Evolutionary conservation across 1,140 invertebrate genomes (phyloP), one percentile per base, ranked within the genome.

Genomic region (Drosophila neocordata): DNA sequence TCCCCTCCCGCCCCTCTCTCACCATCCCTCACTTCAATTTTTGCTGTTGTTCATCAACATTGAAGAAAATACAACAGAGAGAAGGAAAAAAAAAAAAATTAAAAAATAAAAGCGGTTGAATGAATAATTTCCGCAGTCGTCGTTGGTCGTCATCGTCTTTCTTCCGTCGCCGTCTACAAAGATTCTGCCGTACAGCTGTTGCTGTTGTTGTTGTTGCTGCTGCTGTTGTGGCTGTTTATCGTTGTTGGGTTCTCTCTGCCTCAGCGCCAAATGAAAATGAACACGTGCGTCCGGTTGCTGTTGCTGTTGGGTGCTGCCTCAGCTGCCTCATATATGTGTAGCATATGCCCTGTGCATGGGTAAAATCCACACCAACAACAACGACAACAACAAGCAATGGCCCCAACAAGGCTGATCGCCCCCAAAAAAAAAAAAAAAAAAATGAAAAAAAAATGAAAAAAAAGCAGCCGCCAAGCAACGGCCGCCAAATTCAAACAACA

Each of bases 211-310:
- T 31, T 67, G 57, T 9, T 59, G 60, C n/a, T 63, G 65, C 13
- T 67, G 57, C 9, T 59, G 60, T 61, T 67, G 58, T 53, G 68
- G 76, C 81, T 87, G 77, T 85, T 87, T 85, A 85, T 87, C 81
- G 82, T 81, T 75, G 82, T 81, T 85, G 74, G 61, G 70, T 76
- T 77, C 74, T 78, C 82, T 68, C 62, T 82, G 81, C 82, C 78
- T 68, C 62, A 79, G 81, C 82, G 82, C 81, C 81, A 85, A 85
- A 85, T 88, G 82, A 87, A 87, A 87, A 87, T 88, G 82, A 87
- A 87, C 82, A 87, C 82, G 82, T 87, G 82, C 82, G 82, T 87
- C 82, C 82, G 82, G 82, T 87, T 88, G 82, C 71, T 85, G 73
- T 31, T 41, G n/a, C 38, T 41, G 38, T 41, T 20, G 20, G 60